Evolutionary conservation across 1,140 invertebrate species (phyloP), one percentile per base, ranked within the genome.

Genomic region (Heliconius eleuchia): DNA sequence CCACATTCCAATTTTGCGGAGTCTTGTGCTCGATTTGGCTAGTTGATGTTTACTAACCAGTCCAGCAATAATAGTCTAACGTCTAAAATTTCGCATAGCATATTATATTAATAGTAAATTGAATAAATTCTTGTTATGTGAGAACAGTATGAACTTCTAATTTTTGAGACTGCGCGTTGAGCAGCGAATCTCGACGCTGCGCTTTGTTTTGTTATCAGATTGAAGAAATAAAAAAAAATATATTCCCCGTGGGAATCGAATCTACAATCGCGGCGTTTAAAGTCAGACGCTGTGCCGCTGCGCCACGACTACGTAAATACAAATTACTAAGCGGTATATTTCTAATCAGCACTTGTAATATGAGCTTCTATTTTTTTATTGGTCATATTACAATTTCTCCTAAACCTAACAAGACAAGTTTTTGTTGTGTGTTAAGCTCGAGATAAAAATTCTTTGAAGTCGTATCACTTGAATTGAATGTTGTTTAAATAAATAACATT

Each of bases 1-100:
- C 50, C 73, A 79, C 76, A 76, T 79, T 80, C 80, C 52, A 77
- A 77, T 82, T 84, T 80, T 79, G 79, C 3, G 13, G 23, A 13
- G 23, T 30, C 60, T 66, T 11, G 60, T 66, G 4, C 60, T 66
- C 60, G 27, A 30, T 66, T 66, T 66, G 16, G 60, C 11, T 27
- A 66, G 60, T 66, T 66, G 23, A 30, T 66, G 57, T 30, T 66
- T 11, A 66, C 57, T 30, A 27, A 66, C 23, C 13, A 9, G 6
- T n/a, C 9, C n/a, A 30, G 57, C 23, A 27, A 66, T 66, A 46
- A 46, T 46, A 46, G 42, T 16, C 42, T 46, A 46, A 46, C 13
- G 11, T 30, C 23, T n/a, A 23, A 30, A 46, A 30, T 66, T 66
- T 66, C n/a, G 23, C 4, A 23, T 30, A 66, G 57, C 1, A 57